A percentile compares a stretch with the other conserved stretches of the same genome.
Conservation (phyloP, 2,113 vertebrate species). For the Barnardius zonarius region DNA sequence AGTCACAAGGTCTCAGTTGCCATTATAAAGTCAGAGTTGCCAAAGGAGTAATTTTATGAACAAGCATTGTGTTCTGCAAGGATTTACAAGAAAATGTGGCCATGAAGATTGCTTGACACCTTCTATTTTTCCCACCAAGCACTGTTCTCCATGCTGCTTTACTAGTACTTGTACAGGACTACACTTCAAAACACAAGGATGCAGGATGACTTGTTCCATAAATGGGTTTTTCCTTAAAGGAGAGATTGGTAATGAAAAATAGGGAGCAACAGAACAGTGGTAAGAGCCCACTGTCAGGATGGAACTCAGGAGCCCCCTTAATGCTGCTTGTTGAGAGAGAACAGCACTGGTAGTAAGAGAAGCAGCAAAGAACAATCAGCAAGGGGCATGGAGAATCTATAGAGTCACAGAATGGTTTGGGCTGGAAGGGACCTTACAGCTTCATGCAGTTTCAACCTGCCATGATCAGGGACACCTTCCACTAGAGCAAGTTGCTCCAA, state of each 20-base stretch:
- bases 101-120: not conserved
- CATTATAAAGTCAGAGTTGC: not conserved
- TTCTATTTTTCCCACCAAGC: not conserved
- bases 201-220: not conserved
- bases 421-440: not conserved
- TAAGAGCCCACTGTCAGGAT: not conserved
- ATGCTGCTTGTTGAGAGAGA: no score
- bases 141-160: not conserved
- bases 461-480: not conserved
- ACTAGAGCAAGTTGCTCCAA: not conserved
- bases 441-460: no score
- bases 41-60: not conserved
- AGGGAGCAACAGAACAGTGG: accelerated
- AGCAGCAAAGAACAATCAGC: not conserved
- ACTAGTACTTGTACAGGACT: not conserved
- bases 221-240: not conserved
- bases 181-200: not conserved
- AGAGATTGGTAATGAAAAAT: not conserved
- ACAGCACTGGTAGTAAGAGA: not conserved
- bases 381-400: not conserved
- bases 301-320: not conserved
- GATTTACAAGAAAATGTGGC: not conserved
- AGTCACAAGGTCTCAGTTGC: not conserved
- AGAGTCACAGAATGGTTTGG: not conserved
- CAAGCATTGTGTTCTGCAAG: not conserved